Conservation (phyloP, 2,888 invertebrate species). For the Dyspetes luteomarginatus region DNA sequence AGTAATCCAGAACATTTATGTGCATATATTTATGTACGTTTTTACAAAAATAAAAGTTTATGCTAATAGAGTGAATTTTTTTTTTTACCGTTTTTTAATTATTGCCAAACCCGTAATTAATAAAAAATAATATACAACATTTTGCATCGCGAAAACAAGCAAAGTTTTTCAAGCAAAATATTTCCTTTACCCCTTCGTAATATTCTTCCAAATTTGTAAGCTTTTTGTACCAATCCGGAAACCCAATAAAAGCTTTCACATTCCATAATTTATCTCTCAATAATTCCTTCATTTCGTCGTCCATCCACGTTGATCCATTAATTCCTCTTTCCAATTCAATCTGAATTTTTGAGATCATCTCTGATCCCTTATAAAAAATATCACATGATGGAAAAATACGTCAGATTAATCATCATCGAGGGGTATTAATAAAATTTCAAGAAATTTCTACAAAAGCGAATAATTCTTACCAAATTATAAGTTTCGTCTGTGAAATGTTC, state of each 20-base stretch:
- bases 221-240: conserved; percentile 69
- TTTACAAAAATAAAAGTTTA: too few relatives aligned
- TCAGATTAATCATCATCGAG: too few relatives aligned
- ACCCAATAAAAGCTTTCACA: conserved; percentile 59
- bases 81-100: too few relatives aligned
- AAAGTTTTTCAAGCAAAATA: background rate
- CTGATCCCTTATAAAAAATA: conserved; percentile 57
- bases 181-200: conserved; percentile 63
- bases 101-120: too few relatives aligned
- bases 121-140: too few relatives aligned
- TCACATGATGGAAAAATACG: too few relatives aligned
- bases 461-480: conserved; percentile 31
- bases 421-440: background rate
- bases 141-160: background rate
- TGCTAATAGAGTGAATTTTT: too few relatives aligned
- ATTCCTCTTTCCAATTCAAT: conserved; percentile 56
- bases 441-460: background rate
- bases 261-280: conserved; percentile 61
- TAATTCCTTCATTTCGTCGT: conserved; percentile 37
- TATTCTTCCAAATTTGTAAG: conserved; percentile 48
- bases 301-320: conserved; percentile 60
- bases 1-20: too few relatives aligned
- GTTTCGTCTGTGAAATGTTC: conserved; percentile 54
- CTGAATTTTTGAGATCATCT: conserved; percentile 60
- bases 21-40: too few relatives aligned